phyloP scores from a whole-genome alignment of 2,888 invertebrate genomes.

The Drosophila kanekoi region DNA sequence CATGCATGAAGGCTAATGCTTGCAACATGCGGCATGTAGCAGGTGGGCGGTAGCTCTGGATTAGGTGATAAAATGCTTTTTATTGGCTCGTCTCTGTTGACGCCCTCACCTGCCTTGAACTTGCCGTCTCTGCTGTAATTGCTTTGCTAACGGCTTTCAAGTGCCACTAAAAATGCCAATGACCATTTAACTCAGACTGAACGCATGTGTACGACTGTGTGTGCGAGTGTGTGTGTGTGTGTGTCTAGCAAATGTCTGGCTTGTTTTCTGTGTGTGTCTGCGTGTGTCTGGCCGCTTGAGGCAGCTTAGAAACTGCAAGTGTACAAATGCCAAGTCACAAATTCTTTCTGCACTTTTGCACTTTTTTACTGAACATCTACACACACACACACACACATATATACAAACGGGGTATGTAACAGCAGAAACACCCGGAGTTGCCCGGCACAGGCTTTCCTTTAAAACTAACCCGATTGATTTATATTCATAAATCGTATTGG shows the following conservation, averaged over 20 bases:
- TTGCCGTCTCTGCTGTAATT: conserved; percentile 44
- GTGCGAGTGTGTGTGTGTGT: conserved; percentile 1
- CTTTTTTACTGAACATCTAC: not conserved
- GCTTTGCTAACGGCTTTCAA: conserved; percentile 49
- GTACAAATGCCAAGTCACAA: conserved; percentile 15
- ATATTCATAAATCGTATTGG: too few species aligned
- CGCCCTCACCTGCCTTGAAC: conserved; percentile 39
- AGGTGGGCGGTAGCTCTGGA: conserved; percentile 8
- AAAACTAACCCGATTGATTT: too few species aligned
- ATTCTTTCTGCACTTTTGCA: conserved; percentile 17
- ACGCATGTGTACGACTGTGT: not conserved
- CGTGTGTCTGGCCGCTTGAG: conserved; percentile 24
- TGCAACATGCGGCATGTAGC: not conserved
- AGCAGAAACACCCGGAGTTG: too few species aligned
- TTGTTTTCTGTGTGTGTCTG: conserved; percentile 1
- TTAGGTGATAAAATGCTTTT: conserved; percentile 20
- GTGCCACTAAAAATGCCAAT: conserved; percentile 66
- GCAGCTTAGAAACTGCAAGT: conserved; percentile 43
- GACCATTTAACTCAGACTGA: conserved; percentile 57
- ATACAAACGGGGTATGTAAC: too few species aligned
- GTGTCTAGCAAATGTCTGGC: conserved; percentile 19
- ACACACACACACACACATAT: too few species aligned
- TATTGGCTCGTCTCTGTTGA: not conserved
- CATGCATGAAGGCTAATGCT: conserved; percentile 8
- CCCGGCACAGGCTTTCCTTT: too few species aligned